Conservation (phyloP, 2,797 vertebrate species). For the Poecilia wingei region DNA sequence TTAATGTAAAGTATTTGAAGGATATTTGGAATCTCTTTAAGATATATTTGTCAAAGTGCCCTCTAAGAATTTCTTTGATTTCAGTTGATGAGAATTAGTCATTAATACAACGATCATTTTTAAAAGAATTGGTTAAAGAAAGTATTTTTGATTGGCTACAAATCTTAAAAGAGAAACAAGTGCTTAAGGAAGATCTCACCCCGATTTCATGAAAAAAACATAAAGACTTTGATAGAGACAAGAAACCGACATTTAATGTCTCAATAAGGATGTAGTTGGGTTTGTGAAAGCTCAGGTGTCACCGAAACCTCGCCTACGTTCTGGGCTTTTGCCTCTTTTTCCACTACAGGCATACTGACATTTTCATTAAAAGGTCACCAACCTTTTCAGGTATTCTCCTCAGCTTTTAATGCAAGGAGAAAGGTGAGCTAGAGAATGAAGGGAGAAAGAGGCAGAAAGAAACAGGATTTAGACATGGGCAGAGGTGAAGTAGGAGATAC, state of each 20-base stretch:
- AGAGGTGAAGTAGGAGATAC: conserved; percentile 65
- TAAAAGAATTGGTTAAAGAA: not conserved
- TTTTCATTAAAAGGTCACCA: conserved; percentile 86
- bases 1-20: conserved; percentile 39
- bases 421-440: conserved; percentile 83
- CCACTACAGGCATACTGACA: conserved; percentile 81
- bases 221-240: conserved; percentile 16
- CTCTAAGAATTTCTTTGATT: not conserved
- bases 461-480: conserved; percentile 54
- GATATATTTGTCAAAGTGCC: conserved; percentile 12
- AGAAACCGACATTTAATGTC: conserved; percentile 65
- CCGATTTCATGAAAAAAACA: conserved; percentile 8
- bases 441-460: conserved; percentile 70
- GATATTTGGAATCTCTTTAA: conserved; percentile 13
- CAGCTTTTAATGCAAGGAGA: conserved; percentile 87
- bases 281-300: conserved; percentile 67
- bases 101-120: not conserved
- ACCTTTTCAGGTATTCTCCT: conserved; percentile 83
- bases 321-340: conserved; percentile 41
- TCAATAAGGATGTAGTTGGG: conserved; percentile 60
- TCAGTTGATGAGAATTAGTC: conserved; percentile 7
- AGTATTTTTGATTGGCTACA: not conserved
- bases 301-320: conserved; percentile 53
- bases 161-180: conserved; percentile 13
- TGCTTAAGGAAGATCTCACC: conserved; percentile 6